Evolutionary conservation across 1,140 invertebrate species (phyloP), one percentile per base, ranked within the genome.

Genomic region (Dinothrombium tinctorium): DNA sequence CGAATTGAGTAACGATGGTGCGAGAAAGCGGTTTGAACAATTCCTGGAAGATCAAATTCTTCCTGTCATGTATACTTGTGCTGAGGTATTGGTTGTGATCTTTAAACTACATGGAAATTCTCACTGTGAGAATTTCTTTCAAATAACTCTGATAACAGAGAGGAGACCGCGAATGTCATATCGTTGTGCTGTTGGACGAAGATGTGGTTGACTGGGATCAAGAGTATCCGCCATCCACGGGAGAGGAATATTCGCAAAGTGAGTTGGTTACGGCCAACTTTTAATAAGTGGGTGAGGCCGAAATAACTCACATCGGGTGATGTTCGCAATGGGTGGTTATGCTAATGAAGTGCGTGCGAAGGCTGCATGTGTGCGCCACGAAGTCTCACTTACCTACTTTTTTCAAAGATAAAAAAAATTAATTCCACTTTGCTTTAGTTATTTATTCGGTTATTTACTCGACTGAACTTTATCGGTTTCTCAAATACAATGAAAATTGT

Each of bases 401-500:
- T 6, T 11, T 14, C 14, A 7, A 33, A 33, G 6, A 33, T 7
- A 7, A 8, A 8, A 8, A 33, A 11, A 33, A 8, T 9, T 33
- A 14, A 7, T 9, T 2, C 11, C 33, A 9, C 20, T 20, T 37
- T 37, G 21, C 24, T 38, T 4, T 12, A 38, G n/a, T 26, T 19
- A n/a, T 38, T 25, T 25, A 25, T 58, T 32, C 51, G 76, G 74
- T 79, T 51, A 73, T 54, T 21, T 46, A 51, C 33, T 49, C 46
- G 15, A 50, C 55, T 51, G 28, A 54, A 57, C 59, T 61, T 40
- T 61, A 58, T 48, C 69, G 89, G 47, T 99, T 99, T 63, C 98
- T 98, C 63, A 95, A 96, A 56, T 99, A 99, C 58, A 94, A 96
- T 47, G 94, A 99, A 60, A 99, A 99, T 56, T 69, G 92, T 47